Evolutionary conservation across 2,888 invertebrate species (phyloP), one percentile per base, ranked within the genome.

Genomic region (Drosophila conformis): DNA sequence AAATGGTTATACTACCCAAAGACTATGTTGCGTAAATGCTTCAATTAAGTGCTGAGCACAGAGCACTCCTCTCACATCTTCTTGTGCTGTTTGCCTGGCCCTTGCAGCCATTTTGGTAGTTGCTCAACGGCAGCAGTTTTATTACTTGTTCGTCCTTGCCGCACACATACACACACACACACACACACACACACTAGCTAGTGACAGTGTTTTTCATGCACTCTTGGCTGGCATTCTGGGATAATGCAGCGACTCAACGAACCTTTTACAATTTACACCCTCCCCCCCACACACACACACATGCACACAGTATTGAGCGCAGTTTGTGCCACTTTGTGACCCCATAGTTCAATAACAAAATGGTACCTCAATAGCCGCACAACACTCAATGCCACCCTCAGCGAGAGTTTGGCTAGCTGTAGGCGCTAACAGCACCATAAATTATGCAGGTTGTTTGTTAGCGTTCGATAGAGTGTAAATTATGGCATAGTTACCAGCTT

Each of bases 381-480:
- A 11, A 11, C 33, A 15, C 48, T 11, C 42, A 21, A 13, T 1
- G 11, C 5, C 2, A 10, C 40, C 8, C 7, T 25, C 36, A 58
- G 36, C 51, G 29, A 42, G 51, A 73, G 60, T 51, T 48, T 54
- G 33, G 52, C 40, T 48, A 38, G 46, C 36, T 64, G 56, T 36
- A 52, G 75, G 38, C 49, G 42, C 58, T 60, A 54, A 73, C 53
- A 61, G 59, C 60, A 65, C 66, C 87, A 89, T 90, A 78, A 70
- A 85, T 85, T 90, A 85, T 85, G 87, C 90, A 87, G 76, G 78
- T 89, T 83, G 85, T 83, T 85, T 85, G 90, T 90, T 90, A 89
- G 87, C 87, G 85, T 85, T 85, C 85, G 85, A 85, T 90, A 90
- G 89, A 85, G 90, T 90, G 90, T 83, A 85, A 85, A 85, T 89